Base-by-base conservation (phyloP, 1,140 invertebrate species). In the Diorhabda sublineata region DNA sequence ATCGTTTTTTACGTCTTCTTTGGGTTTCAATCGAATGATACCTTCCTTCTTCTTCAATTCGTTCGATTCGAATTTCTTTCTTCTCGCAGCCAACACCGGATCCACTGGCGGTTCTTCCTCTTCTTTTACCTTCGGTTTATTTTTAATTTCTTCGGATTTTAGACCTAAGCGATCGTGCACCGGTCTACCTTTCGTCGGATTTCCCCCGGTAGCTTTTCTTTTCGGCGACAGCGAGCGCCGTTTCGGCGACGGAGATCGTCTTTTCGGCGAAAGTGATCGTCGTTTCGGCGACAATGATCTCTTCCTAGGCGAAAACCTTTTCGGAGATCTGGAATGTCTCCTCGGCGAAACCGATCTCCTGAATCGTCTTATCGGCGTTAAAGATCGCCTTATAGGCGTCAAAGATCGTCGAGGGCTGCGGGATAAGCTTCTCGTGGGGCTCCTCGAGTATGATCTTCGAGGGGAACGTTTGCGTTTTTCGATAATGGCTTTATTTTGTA, bases 401-500 rank as follows among this genome's bases (percentile, higher is more conserved):
- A 70, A 7, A 0, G 72, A 74, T 64, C 73, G 70, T 44, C 73
- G 61, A 3, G 66, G 66, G n/a, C 62, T 65, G 9, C 68, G 45
- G 58, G 68, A 65, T n/a, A 57, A 41, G 8, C 75, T 76, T 42
- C 70, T 71, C 8, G 76, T 76, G 7, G 73, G 73, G 64, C 74
- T 76, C 44, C 78, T 67, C 6, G 79, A 80, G 61, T 71, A 79
- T 8, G 77, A 77, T 41, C 76, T 68, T 47, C 77, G 66, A 2
- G 76, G 77, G n/a, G 77, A 78, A 42, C 76, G 69, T 64, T 79
- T 80, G 9, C 80, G 66, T 69, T 76, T 78, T 67, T 81, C 79
- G 5, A 81, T 75, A 6, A 80, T 80, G 43, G 79, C 76, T 11
- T 78, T 73, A 68, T 81, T 81, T 71, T 81, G 67, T 60, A 81